A percentile compares a stretch with the other conserved stretches of the same genome.
Conservation (phyloP, 2,888 invertebrate species). For the Epicampocera succincta region DNA sequence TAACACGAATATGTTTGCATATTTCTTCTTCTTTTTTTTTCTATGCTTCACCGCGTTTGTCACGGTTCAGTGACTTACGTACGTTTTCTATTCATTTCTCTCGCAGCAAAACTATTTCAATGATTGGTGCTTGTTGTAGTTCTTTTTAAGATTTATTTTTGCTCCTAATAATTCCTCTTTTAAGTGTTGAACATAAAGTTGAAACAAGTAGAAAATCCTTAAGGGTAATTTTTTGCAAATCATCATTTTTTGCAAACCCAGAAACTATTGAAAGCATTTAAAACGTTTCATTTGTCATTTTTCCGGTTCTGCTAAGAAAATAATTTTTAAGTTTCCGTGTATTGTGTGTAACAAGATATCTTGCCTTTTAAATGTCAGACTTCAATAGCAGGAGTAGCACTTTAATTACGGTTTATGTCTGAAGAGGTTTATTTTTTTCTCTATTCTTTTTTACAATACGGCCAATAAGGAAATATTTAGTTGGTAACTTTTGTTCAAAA, state of each 20-base stretch:
- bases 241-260: neutral
- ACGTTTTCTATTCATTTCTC: slow-evolving; percentile 17
- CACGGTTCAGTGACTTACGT: slow-evolving; percentile 47
- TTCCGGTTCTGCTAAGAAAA: neutral
- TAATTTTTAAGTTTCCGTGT: neutral
- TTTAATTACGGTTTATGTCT: neutral
- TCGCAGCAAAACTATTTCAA: slow-evolving; percentile 15
- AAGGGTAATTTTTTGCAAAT: slow-evolving; percentile 20
- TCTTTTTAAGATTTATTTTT: neutral
- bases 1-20: neutral
- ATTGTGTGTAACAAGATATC: neutral
- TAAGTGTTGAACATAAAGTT: neutral
- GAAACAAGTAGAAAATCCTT: slow-evolving; percentile 6
- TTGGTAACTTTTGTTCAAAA: too few species aligned
- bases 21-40: neutral
- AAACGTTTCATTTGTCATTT: neutral
- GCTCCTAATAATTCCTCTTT: slow-evolving; percentile 1
- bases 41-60: neutral
- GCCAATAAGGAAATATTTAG: too few species aligned
- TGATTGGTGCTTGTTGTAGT: slow-evolving; percentile 1
- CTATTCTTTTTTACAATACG: too few species aligned
- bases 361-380: slow-evolving; percentile 3
- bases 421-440: neutral
- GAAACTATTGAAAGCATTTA: neutral
- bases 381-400: too few species aligned